phyloP scores from a whole-genome alignment of 2,888 invertebrate genomes.

The Ennomos quercinarius region DNA sequence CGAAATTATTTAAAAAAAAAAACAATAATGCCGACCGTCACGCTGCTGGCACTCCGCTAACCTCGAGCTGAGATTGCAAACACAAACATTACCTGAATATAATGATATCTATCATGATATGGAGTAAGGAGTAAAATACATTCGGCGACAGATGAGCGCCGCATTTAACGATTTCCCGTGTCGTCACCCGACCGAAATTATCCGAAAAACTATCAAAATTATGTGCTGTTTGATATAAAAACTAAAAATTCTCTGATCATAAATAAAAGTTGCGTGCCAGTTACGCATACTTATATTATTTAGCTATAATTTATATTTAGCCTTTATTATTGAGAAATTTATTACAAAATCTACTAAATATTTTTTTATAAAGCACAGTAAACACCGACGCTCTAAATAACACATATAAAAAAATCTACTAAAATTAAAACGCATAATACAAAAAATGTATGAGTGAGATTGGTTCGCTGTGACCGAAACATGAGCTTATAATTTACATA shows the following conservation, averaged over 20 bases:
- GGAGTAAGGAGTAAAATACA: conserved; percentile 6
- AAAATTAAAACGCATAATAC: too few relatives aligned
- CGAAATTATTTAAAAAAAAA: too few relatives aligned
- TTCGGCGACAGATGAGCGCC: conserved; percentile 41
- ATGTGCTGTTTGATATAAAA: conserved; percentile 56
- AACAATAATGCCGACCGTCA: too few relatives aligned
- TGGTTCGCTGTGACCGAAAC: conserved; percentile 12
- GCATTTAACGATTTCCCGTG: conserved; percentile 77
- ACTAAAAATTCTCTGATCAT: conserved; percentile 54
- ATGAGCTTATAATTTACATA: conserved; percentile 1
- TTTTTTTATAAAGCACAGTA: too few relatives aligned
- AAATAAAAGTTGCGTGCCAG: conserved; percentile 31
- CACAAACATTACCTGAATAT: neutral
- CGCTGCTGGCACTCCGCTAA: too few relatives aligned
- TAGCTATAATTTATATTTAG: too few relatives aligned
- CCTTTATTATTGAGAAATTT: conserved; percentile 1
- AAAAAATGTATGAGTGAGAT: too few relatives aligned
- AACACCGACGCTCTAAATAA: too few relatives aligned
- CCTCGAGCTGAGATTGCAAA: too few relatives aligned
- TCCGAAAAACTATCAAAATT: conserved; percentile 70
- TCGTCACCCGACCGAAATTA: conserved; percentile 63
- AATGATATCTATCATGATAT: conserved; percentile 12
- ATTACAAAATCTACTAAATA: neutral
- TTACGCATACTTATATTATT: too few relatives aligned
- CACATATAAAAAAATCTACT: neutral